A percentile compares a stretch with the other conserved stretches of the same genome.
Evolutionary conservation across 2,888 invertebrate genomes (phyloP).

Genomic region (Pristionchus arcanus): DNA sequence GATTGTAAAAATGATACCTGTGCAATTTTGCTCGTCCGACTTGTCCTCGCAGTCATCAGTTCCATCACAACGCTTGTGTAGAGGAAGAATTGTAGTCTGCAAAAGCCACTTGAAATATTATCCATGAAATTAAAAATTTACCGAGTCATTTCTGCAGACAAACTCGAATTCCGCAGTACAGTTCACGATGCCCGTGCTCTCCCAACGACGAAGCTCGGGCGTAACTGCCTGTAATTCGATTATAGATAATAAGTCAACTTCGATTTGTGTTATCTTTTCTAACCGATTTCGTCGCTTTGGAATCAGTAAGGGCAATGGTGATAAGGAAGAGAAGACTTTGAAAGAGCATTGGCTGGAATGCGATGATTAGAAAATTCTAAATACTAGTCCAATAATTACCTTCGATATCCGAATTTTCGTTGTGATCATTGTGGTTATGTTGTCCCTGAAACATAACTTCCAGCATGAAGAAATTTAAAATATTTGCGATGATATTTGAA

Average conservation of each 20-base stretch:
- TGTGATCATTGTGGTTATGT: too few relatives aligned
- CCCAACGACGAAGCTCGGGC: background rate
- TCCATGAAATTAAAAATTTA: too few relatives aligned
- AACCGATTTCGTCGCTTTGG: background rate
- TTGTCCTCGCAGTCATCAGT: background rate
- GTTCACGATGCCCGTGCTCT: constrained; percentile 20
- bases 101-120: background rate
- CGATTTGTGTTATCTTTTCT: too few relatives aligned
- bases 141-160: background rate
- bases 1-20: background rate
- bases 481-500: too few relatives aligned
- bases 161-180: background rate
- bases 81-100: background rate
- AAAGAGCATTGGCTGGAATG: background rate
- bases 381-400: too few relatives aligned
- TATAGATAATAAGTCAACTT: too few relatives aligned
- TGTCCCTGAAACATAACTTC: too few relatives aligned
- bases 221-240: background rate
- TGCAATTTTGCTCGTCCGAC: background rate
- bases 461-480: too few relatives aligned
- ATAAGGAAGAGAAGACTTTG: background rate
- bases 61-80: background rate
- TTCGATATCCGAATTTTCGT: too few relatives aligned
- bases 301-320: background rate
- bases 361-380: too few relatives aligned